Evolutionary conservation across 2,797 vertebrate genomes (phyloP).

Genomic region (Halcyon leucocephala): DNA sequence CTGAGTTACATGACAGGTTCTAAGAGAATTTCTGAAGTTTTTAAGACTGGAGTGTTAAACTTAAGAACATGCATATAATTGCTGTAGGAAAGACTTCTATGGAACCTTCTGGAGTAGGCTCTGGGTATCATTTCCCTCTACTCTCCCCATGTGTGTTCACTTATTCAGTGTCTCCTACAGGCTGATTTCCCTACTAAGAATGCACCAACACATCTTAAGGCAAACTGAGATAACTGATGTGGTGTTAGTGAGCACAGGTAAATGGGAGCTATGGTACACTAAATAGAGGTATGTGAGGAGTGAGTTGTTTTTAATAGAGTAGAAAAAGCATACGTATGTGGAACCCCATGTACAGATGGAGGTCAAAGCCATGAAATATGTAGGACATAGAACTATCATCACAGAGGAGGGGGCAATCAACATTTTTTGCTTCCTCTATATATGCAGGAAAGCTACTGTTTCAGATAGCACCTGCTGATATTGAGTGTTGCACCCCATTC

Average conservation of each 20-base stretch:
- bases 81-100: background rate
- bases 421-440: background rate
- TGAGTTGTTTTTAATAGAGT: background rate
- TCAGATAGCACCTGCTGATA: background rate
- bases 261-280: background rate
- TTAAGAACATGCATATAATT: background rate
- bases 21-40: background rate
- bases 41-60: background rate
- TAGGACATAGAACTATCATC: background rate
- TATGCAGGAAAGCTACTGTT: background rate
- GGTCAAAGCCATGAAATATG: background rate
- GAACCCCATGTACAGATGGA: background rate
- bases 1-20: background rate
- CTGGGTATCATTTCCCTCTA: background rate
- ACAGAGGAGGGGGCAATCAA: background rate
- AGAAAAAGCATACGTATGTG: background rate
- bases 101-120: background rate
- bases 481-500: background rate
- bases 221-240: background rate
- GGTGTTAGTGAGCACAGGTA: background rate
- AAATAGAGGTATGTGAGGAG: background rate
- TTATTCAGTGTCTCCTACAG: background rate
- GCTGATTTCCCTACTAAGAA: background rate
- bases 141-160: fast-evolving
- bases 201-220: background rate